Conservation (phyloP, 2,888 invertebrate species). For the Anarsia innoxiella region DNA sequence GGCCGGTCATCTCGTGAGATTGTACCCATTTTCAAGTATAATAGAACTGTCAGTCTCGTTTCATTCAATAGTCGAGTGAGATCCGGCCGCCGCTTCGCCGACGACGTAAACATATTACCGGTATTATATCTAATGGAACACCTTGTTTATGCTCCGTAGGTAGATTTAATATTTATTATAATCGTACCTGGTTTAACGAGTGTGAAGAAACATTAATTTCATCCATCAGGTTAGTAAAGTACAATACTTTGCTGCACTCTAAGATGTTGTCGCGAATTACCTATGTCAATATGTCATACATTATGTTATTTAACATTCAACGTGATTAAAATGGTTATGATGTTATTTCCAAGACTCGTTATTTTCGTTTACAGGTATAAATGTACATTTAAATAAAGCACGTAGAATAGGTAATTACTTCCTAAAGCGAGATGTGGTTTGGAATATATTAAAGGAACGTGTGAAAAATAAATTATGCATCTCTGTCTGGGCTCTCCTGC, state of each 20-base stretch:
- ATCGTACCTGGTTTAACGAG: no score
- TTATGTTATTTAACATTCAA: no score
- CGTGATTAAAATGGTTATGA: background rate
- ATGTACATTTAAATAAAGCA: constrained; percentile 11
- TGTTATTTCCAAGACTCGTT: constrained; percentile 6
- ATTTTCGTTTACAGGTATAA: constrained; percentile 18
- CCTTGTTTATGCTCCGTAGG: no score
- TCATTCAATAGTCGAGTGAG: constrained; percentile 12
- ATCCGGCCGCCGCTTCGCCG: constrained; percentile 1
- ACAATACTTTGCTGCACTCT: no score
- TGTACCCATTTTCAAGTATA: constrained; percentile 12
- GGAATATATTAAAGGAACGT: constrained; percentile 28
- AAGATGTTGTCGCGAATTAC: no score
- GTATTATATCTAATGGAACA: constrained; percentile 6
- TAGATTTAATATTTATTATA: no score
- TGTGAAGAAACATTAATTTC: no score
- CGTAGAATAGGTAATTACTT: constrained; percentile 26
- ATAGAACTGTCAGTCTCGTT: constrained; percentile 14
- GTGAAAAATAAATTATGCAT: constrained; percentile 35
- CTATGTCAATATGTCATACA: no score
- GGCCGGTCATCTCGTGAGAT: constrained; percentile 7
- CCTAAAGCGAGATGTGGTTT: constrained; percentile 27
- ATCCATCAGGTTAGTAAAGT: no score
- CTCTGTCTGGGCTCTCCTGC: constrained; percentile 14
- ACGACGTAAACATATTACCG: constrained; percentile 12